These are phyloP conservation scores for Falco berigora DNA, from an alignment of 2,797 vertebrate species.

Conservation along the genomic window DNA sequence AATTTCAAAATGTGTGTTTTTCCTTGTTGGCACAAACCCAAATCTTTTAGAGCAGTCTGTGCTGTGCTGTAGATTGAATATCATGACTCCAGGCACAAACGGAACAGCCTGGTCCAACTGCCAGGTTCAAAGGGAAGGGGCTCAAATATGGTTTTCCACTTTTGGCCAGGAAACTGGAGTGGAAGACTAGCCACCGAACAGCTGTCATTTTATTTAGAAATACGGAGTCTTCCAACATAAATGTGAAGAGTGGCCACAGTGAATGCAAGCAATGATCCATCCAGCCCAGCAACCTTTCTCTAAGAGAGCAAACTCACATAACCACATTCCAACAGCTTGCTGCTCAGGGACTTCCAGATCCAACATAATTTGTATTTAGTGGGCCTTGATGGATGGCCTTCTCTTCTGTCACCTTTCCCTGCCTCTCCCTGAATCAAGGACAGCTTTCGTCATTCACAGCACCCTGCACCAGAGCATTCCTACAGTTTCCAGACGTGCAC, in stretches of 20 bases:
- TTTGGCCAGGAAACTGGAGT: neutral
- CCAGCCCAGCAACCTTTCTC: neutral
- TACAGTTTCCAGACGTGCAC: neutral
- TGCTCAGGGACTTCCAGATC: neutral
- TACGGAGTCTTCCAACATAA: neutral
- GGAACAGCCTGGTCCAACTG: neutral
- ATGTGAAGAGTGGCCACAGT: neutral
- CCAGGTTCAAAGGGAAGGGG: neutral
- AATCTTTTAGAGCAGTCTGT: neutral
- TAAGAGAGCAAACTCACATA: neutral
- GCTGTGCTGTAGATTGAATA: neutral
- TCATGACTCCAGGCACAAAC: slow-evolving; percentile 14
- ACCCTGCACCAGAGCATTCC: neutral
- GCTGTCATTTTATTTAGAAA: neutral
- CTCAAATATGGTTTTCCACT: neutral
- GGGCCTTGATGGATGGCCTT: neutral
- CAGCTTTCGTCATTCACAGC: neutral
- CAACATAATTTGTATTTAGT: neutral
- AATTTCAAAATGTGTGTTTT: neutral
- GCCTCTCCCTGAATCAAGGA: neutral
- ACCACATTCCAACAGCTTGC: neutral
- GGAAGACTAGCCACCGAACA: neutral
- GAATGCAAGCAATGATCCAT: neutral
- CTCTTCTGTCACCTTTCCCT: neutral
- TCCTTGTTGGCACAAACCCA: slow-evolving; percentile 5